Base-by-base conservation (phyloP, 2,888 invertebrate genomes). In the Diarsia rubi region DNA sequence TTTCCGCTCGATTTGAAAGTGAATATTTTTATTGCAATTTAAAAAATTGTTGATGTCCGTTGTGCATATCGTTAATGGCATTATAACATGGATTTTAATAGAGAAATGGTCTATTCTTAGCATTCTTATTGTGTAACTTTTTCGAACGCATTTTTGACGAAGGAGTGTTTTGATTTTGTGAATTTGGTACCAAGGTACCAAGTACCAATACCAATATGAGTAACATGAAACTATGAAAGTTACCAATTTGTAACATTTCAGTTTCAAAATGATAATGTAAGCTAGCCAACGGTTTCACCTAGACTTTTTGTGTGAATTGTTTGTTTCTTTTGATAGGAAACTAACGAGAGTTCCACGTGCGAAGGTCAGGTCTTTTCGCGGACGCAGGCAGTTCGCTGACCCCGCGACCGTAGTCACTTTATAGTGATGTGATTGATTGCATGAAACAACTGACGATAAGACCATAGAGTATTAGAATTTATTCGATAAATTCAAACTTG, bases 1-100 rank as follows among this genome's bases (percentile, higher is more conserved):
- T 84, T 87, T 88, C 88, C 89, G 87, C 76, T 86, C 81, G 73
- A 78, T 59, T 80, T 82, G 80, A 85, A 91, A 90, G 90, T 92
- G 93, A 93, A 60, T 42, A 60, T 92, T 93, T 92, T 86, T n/a
- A 91, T 69, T 49, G 52, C 70, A 57, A 47, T 60, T 44, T 49
- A 14, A 27, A 60, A n/a, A 52, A 11, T 27, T 69, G 57, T 70
- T 71, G 60, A 73, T 69, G 21, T 12, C 42, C 49, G 62, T 75
- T 78, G 65, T 78, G 64, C 59, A 69, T 69, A 65, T 64, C 42
- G 27, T 42, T 68, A 49, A 82, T 70, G 57, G 73, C 70, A 65
- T n/a, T 52, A 59, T 49, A 21, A 45, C 81, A 83, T 37, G 81
- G 73, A 21, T 27, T 54, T n/a, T 47, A 45, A 47, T 19, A 54